Percentiles rank a stretch among this genome's conserved stretches.
Conservation (phyloP, 2,113 vertebrate species). For the Microcebus jonahi region DNA sequence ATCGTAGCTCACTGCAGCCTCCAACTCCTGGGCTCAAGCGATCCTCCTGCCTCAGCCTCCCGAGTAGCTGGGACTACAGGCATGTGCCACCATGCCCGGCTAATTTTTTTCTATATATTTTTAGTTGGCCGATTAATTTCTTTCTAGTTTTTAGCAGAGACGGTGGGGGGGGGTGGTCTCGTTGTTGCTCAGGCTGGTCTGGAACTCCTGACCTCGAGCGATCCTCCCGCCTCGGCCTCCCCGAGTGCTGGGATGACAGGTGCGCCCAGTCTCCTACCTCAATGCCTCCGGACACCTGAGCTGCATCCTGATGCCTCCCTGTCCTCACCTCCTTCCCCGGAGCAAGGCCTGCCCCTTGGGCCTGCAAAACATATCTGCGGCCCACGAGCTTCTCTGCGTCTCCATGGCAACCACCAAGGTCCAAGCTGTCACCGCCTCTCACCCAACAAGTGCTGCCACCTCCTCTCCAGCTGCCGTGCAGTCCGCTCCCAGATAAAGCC, state of each 20-base stretch:
- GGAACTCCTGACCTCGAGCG: too few species aligned
- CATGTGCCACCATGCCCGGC: fast-evolving
- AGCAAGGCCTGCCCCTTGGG: too few species aligned
- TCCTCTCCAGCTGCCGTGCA: neutral
- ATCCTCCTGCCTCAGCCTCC: neutral
- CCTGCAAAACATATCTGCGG: neutral
- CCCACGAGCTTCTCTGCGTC: neutral
- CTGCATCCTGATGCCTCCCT: too few species aligned
- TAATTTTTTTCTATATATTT: neutral
- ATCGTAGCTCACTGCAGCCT: neutral
- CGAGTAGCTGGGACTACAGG: neutral
- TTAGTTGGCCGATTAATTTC: too few species aligned
- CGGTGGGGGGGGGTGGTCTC: too few species aligned
- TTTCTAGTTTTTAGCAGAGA: neutral
- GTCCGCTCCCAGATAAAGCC: neutral
- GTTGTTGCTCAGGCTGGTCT: too few species aligned
- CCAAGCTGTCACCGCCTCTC: neutral
- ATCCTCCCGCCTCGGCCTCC: too few species aligned
- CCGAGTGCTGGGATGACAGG: too few species aligned
- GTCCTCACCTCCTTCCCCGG: neutral
- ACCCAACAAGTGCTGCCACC: too few species aligned
- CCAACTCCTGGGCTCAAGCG: neutral
- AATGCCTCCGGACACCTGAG: neutral
- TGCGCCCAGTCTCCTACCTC: too few species aligned
- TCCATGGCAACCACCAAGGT: neutral